Evolutionary conservation across 2,888 invertebrate species (phyloP).

Genomic region (Nasonovia ribisnigri): DNA sequence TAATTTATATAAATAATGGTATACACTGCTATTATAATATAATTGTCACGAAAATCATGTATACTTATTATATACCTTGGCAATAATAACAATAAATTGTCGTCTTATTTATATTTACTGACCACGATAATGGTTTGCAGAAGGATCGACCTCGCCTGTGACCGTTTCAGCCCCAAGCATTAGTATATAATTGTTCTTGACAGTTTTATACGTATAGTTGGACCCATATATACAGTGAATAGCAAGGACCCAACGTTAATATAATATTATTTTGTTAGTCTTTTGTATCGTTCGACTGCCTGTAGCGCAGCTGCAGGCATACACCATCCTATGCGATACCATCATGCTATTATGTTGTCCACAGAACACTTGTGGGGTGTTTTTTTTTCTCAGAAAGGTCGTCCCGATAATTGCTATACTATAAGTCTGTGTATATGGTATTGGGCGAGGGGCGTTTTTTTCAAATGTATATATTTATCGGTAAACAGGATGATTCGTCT

Average conservation of each 20-base stretch:
- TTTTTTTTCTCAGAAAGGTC: neutral
- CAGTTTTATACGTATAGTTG: neutral
- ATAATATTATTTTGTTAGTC: neutral
- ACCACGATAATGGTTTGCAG: neutral
- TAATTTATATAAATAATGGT: neutral
- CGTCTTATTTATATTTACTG: neutral
- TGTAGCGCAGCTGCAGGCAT: neutral
- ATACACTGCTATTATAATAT: neutral
- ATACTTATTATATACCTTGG: too few relatives aligned
- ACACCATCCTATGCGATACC: neutral
- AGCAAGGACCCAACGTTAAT: neutral
- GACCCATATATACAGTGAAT: neutral
- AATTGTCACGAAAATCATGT: too few relatives aligned
- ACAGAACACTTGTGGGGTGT: neutral
- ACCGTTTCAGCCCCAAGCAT: neutral
- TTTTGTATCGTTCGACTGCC: neutral
- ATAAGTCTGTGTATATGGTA: neutral
- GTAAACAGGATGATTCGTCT: neutral
- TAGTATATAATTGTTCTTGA: neutral
- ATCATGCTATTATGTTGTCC: neutral
- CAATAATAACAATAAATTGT: neutral
- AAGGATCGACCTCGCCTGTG: neutral
- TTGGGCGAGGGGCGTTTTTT: neutral
- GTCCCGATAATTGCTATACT: neutral
- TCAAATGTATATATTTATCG: neutral